Evolutionary conservation across 2,113 vertebrate species (phyloP).

Genomic region (Xiphophorus couchianus): DNA sequence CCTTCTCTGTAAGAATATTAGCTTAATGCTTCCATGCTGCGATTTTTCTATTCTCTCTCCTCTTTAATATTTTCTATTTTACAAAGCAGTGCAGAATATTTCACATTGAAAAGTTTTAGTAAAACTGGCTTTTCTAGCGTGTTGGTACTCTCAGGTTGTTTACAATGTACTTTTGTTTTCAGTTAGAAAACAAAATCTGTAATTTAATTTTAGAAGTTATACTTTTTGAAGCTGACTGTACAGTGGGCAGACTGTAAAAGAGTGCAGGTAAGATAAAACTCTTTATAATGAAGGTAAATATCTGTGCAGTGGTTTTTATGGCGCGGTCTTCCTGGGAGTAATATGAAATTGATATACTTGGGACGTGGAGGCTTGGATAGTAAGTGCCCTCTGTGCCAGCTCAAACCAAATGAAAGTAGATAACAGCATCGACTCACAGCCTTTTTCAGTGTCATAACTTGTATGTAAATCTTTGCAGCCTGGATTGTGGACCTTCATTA

Average conservation of each 20-base stretch:
- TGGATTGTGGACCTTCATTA: conserved; percentile 76
- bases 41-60: neutral
- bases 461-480: conserved; percentile 74
- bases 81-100: neutral
- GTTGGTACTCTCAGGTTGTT: neutral
- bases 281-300: conserved; percentile 38
- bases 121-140: neutral
- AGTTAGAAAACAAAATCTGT: no score
- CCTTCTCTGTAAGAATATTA: neutral
- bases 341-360: conserved; percentile 69
- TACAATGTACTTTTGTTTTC: no score
- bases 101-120: neutral
- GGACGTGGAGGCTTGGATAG: conserved; percentile 44
- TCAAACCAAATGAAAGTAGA: conserved; percentile 69
- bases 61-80: neutral
- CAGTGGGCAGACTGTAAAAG: neutral
- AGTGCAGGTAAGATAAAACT: conserved; percentile 8
- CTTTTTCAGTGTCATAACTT: conserved; percentile 69
- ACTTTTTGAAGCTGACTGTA: neutral
- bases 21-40: no score
- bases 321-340: conserved; percentile 20
- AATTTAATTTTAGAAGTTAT: no score
- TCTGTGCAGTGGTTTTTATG: conserved; percentile 39
- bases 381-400: conserved; percentile 45
- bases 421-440: conserved; percentile 60